Evolutionary conservation across 1,140 invertebrate genomes (phyloP).

Genomic region (Phenacoccus solenopsis): DNA sequence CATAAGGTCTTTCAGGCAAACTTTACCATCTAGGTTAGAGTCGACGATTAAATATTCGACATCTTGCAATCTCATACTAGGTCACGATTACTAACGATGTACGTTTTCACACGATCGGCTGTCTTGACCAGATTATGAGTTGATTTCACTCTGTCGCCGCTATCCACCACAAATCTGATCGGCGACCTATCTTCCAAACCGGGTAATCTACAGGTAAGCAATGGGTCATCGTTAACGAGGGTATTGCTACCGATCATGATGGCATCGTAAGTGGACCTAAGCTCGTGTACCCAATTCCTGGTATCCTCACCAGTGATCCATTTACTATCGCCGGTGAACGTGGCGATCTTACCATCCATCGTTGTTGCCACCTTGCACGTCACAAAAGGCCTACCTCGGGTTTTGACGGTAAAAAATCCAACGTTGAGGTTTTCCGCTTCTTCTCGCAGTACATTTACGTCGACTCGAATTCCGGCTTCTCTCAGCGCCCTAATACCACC

Average conservation of each 20-base stretch:
- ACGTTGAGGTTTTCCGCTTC: not conserved
- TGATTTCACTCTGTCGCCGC: not conserved
- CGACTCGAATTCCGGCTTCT: not conserved
- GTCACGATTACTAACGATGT: not conserved
- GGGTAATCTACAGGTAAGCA: not conserved
- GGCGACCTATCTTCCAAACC: not conserved
- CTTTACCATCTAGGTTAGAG: not conserved
- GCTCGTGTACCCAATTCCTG: not conserved
- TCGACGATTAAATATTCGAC: not conserved
- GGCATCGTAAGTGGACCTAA: not conserved
- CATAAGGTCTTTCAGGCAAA: not conserved
- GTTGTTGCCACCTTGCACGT: not conserved
- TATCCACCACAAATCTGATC: not conserved
- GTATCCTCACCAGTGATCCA: slow-evolving; percentile 7
- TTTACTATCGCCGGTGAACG: not conserved
- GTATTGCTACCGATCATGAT: slow-evolving; percentile 6
- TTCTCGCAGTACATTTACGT: not conserved
- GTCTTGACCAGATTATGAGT: not conserved
- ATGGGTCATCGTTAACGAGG: not conserved
- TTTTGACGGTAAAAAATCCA: not conserved
- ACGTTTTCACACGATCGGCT: not conserved
- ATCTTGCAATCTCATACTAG: not conserved
- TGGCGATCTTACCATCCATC: slow-evolving; percentile 4
- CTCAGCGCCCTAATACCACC: not conserved
- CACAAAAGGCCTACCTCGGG: not conserved